Percentiles rank a stretch among this genome's conserved stretches.
Conservation (phyloP, 2,797 vertebrate genomes). For the Xyrichtys novacula region DNA sequence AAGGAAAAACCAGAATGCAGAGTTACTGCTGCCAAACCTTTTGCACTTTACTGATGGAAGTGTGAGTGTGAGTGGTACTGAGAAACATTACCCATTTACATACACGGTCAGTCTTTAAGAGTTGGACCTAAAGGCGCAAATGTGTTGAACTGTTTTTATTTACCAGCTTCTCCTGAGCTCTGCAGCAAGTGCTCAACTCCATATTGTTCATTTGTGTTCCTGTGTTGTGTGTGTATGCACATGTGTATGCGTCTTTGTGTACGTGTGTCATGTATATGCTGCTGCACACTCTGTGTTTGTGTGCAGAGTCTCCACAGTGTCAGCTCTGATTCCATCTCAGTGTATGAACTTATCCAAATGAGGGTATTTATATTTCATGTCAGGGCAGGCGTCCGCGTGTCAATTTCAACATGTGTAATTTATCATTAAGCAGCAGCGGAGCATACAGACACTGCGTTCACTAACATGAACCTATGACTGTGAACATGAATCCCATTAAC, state of each 20-base stretch:
- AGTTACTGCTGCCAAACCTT: no score
- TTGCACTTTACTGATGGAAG: no score
- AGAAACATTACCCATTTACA: no score
- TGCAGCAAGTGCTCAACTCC: neutral
- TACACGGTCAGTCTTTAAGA: no score
- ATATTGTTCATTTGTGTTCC: slow-evolving; percentile 10
- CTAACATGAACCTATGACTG: slow-evolving; percentile 64
- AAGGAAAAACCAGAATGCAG: no score
- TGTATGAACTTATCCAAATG: slow-evolving; percentile 60
- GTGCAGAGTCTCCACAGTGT: slow-evolving; percentile 7
- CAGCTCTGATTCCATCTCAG: slow-evolving; percentile 40
- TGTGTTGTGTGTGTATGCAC: neutral
- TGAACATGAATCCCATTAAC: slow-evolving; percentile 72
- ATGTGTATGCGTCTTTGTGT: neutral
- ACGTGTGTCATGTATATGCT: neutral
- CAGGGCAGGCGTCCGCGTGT: slow-evolving; percentile 44
- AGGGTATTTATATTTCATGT: slow-evolving; percentile 66
- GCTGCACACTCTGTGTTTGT: neutral
- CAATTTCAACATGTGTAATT: slow-evolving; percentile 63
- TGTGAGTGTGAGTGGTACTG: no score
- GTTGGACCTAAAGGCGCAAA: no score
- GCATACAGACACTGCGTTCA: slow-evolving; percentile 43
- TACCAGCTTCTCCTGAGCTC: neutral
- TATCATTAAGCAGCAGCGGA: slow-evolving; percentile 63
- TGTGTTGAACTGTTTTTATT: no score